Evolutionary conservation across 2,113 vertebrate genomes (phyloP).

Genomic region (Heloderma charlesbogerti): DNA sequence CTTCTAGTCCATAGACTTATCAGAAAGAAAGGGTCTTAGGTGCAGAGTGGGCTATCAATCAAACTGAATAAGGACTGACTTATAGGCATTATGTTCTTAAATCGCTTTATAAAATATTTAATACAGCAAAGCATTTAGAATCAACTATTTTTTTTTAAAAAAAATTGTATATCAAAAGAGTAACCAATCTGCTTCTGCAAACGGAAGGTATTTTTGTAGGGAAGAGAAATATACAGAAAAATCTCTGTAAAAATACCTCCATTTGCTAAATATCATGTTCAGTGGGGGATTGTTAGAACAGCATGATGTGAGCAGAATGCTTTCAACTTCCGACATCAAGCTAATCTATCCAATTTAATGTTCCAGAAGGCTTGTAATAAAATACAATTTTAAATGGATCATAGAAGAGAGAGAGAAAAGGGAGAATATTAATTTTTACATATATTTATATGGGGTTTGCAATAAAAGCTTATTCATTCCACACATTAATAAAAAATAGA

Average conservation of each 20-base stretch:
- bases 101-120: background rate
- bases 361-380: constrained; percentile 30
- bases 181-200: background rate
- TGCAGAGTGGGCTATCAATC: background rate
- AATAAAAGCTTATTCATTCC: constrained; percentile 29
- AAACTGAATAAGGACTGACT: background rate
- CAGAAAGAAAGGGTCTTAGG: background rate
- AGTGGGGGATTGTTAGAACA: constrained; percentile 26
- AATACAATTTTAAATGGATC: constrained; percentile 37
- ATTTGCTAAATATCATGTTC: constrained; percentile 29
- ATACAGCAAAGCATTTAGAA: constrained; percentile 10
- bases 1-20: background rate
- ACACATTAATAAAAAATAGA: constrained; percentile 24
- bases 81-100: background rate
- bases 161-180: background rate
- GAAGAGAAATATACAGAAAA: background rate
- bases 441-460: constrained; percentile 19
- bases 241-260: background rate
- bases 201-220: constrained; percentile 1
- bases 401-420: background rate
- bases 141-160: background rate
- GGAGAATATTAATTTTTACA: constrained; percentile 18
- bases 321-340: constrained; percentile 26
- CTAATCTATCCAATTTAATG: constrained; percentile 38
- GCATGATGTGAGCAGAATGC: constrained; percentile 24